phyloP scores from a whole-genome alignment of 2,888 invertebrate genomes.

The Ormyrus pomaceus region DNA sequence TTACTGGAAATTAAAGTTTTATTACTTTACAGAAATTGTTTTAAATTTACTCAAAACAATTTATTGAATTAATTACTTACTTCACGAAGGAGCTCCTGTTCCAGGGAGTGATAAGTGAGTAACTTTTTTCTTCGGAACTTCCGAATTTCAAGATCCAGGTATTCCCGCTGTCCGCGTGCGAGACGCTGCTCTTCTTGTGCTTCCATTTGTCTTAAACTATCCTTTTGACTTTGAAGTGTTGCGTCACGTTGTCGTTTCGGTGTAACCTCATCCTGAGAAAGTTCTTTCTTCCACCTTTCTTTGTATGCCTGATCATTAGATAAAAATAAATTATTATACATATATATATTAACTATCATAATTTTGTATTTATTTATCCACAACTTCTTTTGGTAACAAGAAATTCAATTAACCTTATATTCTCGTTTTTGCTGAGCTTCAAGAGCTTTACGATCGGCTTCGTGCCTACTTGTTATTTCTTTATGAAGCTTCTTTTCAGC shows the following conservation, averaged over 20 bases:
- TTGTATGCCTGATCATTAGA: slow-evolving; percentile 82
- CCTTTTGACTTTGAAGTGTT: slow-evolving; percentile 94
- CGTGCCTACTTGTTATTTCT: slow-evolving; percentile 92
- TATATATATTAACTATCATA: background rate
- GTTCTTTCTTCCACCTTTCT: slow-evolving; percentile 96
- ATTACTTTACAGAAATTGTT: background rate
- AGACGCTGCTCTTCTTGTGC: slow-evolving; percentile 93
- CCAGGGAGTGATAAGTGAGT: slow-evolving; percentile 89
- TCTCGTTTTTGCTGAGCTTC: slow-evolving; percentile 96
- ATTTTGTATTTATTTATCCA: background rate
- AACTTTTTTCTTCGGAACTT: slow-evolving; percentile 94
- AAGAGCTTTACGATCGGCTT: slow-evolving; percentile 93
- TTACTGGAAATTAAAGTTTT: slow-evolving; percentile 14
- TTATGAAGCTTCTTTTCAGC: slow-evolving; percentile 96
- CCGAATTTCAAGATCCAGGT: slow-evolving; percentile 93
- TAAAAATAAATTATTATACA: background rate
- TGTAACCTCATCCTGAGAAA: slow-evolving; percentile 93
- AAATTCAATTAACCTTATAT: slow-evolving; percentile 81
- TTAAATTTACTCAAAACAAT: background rate
- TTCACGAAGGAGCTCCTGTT: slow-evolving; percentile 93
- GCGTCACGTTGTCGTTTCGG: slow-evolving; percentile 94
- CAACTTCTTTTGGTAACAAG: slow-evolving; percentile 1
- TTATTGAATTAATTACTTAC: slow-evolving; percentile 75
- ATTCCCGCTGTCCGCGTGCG: slow-evolving; percentile 91
- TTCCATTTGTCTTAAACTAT: slow-evolving; percentile 92